Percentiles rank a stretch among this genome's conserved stretches.
phyloP scores from a whole-genome alignment of 2,113 vertebrate genomes.

The Phylloscopus trochiloides region DNA sequence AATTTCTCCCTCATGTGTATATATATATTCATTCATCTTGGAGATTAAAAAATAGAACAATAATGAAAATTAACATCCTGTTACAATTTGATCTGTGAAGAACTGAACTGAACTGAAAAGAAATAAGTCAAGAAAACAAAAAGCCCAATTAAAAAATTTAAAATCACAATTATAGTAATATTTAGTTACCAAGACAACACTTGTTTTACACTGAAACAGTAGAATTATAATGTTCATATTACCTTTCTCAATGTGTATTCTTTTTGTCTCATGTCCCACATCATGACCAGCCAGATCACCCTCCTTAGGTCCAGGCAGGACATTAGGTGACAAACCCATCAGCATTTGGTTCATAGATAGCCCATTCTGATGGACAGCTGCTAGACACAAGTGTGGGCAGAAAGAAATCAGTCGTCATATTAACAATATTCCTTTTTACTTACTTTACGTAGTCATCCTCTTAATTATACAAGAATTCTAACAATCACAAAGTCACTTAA shows the following conservation, averaged over 20 bases:
- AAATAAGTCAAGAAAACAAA: background rate
- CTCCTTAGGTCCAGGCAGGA: slow-evolving; percentile 93
- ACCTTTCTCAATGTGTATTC: slow-evolving; percentile 97
- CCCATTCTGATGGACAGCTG: slow-evolving; percentile 95
- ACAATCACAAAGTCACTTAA: background rate
- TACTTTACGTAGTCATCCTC: background rate
- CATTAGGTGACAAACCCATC: slow-evolving; percentile 93
- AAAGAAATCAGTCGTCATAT: background rate
- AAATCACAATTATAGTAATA: background rate
- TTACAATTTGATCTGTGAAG: background rate
- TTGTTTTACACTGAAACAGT: background rate
- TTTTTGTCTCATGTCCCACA: slow-evolving; percentile 90
- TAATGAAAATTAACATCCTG: background rate
- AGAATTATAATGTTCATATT: slow-evolving; percentile 34
- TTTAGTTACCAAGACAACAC: background rate
- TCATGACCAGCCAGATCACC: slow-evolving; percentile 96
- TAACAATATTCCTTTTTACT: background rate
- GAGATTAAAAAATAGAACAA: background rate
- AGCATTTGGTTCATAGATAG: slow-evolving; percentile 96
- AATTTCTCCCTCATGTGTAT: background rate
- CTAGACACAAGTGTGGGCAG: slow-evolving; percentile 2
- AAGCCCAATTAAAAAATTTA: background rate
- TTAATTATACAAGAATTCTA: background rate
- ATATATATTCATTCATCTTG: background rate
- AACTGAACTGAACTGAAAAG: background rate